Conservation (phyloP, 92 coral and sea anemone genomes). For the Heliopora coerulea region DNA sequence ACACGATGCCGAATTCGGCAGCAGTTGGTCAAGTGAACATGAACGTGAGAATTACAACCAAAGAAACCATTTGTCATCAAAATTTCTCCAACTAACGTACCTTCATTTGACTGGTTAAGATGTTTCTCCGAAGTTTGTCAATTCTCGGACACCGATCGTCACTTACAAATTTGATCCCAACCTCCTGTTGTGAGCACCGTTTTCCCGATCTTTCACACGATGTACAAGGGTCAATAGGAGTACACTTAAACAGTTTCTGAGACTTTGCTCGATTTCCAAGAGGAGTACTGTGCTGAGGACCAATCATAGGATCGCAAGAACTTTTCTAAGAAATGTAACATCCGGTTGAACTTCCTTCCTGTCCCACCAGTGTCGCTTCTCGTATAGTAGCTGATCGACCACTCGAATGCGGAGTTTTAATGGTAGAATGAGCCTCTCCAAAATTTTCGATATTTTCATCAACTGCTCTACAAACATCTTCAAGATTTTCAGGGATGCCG, state of each 20-base stretch:
- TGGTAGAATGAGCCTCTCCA: background rate
- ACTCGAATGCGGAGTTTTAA: background rate
- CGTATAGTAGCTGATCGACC: background rate
- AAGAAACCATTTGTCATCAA: background rate
- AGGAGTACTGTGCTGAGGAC: conserved; percentile 44
- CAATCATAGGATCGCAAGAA: background rate
- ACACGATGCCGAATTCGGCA: no score
- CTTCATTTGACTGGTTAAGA: conserved; percentile 77
- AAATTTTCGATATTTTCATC: background rate
- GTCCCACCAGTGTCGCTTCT: conserved; percentile 2
- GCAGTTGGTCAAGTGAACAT: no score
- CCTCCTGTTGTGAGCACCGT: background rate
- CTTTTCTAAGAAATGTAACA: background rate
- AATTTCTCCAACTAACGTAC: conserved; percentile 33
- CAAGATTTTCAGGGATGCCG: background rate
- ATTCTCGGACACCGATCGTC: conserved; percentile 29
- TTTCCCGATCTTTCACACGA: background rate
- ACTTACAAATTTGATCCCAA: background rate
- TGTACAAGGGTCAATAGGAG: conserved; percentile 1
- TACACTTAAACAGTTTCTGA: conserved; percentile 5
- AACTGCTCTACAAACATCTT: background rate
- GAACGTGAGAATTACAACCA: no score
- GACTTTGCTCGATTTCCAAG: conserved; percentile 4
- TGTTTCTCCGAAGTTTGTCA: conserved; percentile 54
- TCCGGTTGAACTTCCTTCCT: background rate